Evolutionary conservation across 1,140 invertebrate species (phyloP).

Genomic region (Neomicropteryx cornuta): DNA sequence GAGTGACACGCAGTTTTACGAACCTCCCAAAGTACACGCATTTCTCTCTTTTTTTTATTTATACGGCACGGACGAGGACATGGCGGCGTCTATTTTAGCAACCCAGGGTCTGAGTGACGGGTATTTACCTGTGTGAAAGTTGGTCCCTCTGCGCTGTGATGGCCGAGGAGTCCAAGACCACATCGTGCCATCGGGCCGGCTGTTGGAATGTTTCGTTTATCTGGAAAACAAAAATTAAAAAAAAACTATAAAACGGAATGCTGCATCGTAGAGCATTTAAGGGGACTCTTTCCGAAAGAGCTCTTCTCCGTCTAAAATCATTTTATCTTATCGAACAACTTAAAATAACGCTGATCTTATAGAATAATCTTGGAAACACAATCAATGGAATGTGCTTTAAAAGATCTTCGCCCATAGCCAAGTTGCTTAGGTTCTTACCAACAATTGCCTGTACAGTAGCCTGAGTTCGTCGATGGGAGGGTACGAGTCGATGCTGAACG

Average conservation of each 20-base stretch:
- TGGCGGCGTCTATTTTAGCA: too few relatives aligned
- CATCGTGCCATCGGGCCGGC: slow-evolving; percentile 62
- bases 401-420: background rate
- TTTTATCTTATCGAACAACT: background rate
- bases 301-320: too few relatives aligned
- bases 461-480: slow-evolving; percentile 51
- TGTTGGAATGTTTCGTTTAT: slow-evolving; percentile 61
- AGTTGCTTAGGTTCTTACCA: slow-evolving; percentile 33
- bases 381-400: background rate
- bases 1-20: too few relatives aligned
- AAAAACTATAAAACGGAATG: background rate
- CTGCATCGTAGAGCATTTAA: background rate
- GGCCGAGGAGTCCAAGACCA: slow-evolving; percentile 32
- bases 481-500: slow-evolving; percentile 52
- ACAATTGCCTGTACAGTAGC: slow-evolving; percentile 48
- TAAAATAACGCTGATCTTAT: too few relatives aligned
- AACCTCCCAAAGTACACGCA: too few relatives aligned
- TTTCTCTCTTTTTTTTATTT: too few relatives aligned
- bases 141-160: too few relatives aligned
- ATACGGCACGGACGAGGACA: too few relatives aligned
- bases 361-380: background rate
- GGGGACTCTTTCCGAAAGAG: too few relatives aligned
- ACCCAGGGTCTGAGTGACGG: too few relatives aligned
- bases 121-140: too few relatives aligned
- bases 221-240: slow-evolving; percentile 27